These are phyloP conservation scores for Timema podura DNA, from an alignment of 2,888 invertebrate species.

Conservation along the genomic window DNA sequence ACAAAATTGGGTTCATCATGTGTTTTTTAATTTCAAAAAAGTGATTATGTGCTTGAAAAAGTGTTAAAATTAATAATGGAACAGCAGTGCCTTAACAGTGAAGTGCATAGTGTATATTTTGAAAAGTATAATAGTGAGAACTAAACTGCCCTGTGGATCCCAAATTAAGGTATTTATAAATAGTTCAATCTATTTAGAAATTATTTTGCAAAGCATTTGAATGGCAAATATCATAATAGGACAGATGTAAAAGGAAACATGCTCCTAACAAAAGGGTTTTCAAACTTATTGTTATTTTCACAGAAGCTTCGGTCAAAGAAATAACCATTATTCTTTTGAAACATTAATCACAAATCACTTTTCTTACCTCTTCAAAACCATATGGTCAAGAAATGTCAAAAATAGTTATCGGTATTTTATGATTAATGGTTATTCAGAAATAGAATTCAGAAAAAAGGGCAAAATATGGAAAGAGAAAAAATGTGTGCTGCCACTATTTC, in stretches of 20 bases:
- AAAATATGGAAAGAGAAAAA: too few species aligned
- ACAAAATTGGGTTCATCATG: conserved; percentile 1
- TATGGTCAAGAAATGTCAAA: conserved; percentile 20
- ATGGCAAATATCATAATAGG: too few species aligned
- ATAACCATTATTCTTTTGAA: conserved; percentile 8
- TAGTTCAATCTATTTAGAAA: not conserved
- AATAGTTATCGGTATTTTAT: conserved; percentile 13
- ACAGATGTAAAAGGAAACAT: too few species aligned
- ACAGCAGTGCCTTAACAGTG: not conserved
- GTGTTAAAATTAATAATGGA: not conserved
- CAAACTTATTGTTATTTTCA: not conserved
- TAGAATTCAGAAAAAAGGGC: too few species aligned
- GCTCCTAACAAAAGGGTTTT: too few species aligned
- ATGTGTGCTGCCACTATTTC: too few species aligned
- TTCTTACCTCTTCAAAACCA: not conserved
- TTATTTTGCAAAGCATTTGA: not conserved
- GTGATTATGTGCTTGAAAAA: not conserved
- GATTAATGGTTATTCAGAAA: conserved; percentile 18
- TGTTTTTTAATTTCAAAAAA: conserved; percentile 7
- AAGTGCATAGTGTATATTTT: conserved; percentile 8
- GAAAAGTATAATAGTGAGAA: not conserved
- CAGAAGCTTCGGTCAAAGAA: conserved; percentile 6
- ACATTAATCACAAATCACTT: conserved; percentile 15
- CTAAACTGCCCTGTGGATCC: not conserved
- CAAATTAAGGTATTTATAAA: conserved; percentile 16